Evolutionary conservation across 2,888 invertebrate genomes (phyloP).

Genomic region (Ischnura elegans): DNA sequence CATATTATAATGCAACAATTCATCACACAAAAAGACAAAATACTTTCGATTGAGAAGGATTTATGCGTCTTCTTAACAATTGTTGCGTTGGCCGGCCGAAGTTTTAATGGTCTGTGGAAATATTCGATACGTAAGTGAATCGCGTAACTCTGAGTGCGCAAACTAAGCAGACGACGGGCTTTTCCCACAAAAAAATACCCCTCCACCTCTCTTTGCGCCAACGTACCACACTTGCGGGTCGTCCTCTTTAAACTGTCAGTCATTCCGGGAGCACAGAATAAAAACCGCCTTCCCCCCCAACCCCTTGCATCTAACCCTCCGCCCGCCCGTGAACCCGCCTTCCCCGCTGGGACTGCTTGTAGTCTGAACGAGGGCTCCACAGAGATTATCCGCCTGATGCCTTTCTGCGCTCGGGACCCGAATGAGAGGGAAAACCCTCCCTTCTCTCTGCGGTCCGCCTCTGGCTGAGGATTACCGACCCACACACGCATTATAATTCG

Average conservation of each 20-base stretch:
- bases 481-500: neutral
- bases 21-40: too few relatives aligned
- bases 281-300: neutral
- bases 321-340: neutral
- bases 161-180: too few relatives aligned
- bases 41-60: too few relatives aligned
- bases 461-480: neutral
- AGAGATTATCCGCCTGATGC: conserved; percentile 1
- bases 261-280: neutral
- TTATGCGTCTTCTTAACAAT: too few relatives aligned
- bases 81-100: too few relatives aligned
- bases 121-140: too few relatives aligned
- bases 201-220: neutral
- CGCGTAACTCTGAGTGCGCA: too few relatives aligned
- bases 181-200: neutral
- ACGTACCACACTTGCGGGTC: conserved; percentile 15
- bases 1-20: too few relatives aligned
- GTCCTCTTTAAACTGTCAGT: conserved; percentile 48
- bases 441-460: neutral
- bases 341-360: neutral
- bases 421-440: neutral
- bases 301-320: neutral
- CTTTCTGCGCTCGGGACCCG: neutral
- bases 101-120: too few relatives aligned
- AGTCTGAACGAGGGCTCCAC: neutral